Evolutionary conservation across 2,113 vertebrate genomes (phyloP).

Genomic region (Panurus biarmicus): DNA sequence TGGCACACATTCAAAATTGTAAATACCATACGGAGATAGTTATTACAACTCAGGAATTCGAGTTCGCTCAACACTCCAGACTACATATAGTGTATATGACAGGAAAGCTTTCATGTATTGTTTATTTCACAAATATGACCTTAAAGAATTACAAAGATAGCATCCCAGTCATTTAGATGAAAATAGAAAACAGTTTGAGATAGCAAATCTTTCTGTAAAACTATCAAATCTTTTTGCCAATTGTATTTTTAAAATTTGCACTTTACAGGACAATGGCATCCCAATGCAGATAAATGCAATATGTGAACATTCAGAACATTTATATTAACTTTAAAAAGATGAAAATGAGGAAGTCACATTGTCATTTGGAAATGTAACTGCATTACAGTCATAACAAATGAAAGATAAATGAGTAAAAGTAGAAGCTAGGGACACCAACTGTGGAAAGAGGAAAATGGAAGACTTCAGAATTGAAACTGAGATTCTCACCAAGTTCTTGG

Average conservation of each 20-base stretch:
- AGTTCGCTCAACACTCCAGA: conserved; percentile 72
- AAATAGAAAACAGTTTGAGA: conserved; percentile 70
- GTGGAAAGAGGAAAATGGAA: conserved; percentile 70
- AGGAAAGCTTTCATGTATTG: conserved; percentile 66
- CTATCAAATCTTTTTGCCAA: conserved; percentile 70
- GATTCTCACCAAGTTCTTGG: conserved; percentile 51
- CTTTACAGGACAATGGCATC: conserved; percentile 61
- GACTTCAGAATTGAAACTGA: conserved; percentile 72
- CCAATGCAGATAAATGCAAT: conserved; percentile 58
- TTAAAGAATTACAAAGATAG: conserved; percentile 68
- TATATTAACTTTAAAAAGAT: conserved; percentile 31
- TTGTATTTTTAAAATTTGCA: conserved; percentile 62
- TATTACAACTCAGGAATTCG: conserved; percentile 75
- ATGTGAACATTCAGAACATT: conserved; percentile 39
- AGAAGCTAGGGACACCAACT: conserved; percentile 53
- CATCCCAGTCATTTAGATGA: conserved; percentile 70
- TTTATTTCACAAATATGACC: conserved; percentile 70
- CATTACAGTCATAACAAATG: conserved; percentile 45
- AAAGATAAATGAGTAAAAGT: conserved; percentile 16
- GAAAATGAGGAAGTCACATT: conserved; percentile 44
- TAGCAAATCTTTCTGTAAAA: conserved; percentile 74
- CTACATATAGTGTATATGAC: conserved; percentile 73
- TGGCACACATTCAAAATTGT: conserved; percentile 79
- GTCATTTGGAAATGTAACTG: conserved; percentile 55
- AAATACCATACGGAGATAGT: conserved; percentile 68